These are phyloP conservation scores for Girardia tigrina DNA, from an alignment of 2,888 invertebrate genomes.

Conservation along the genomic window DNA sequence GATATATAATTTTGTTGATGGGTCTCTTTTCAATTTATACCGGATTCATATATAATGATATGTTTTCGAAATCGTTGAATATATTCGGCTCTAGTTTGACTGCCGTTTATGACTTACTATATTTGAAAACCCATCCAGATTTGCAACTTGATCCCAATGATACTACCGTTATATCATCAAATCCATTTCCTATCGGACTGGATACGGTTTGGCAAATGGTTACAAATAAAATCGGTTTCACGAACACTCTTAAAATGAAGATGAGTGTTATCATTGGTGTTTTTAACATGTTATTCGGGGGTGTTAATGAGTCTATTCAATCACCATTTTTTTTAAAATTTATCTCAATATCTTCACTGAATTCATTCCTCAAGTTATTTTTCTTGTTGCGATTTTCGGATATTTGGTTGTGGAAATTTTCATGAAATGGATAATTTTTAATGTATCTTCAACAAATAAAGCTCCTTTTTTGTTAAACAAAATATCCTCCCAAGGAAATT, in stretches of 20 bases:
- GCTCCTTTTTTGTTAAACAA: constrained; percentile 91
- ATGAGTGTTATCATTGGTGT: constrained; percentile 90
- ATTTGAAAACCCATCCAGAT: background rate
- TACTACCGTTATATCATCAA: constrained; percentile 38
- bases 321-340: constrained; percentile 64
- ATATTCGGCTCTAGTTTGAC: constrained; percentile 85
- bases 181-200: constrained; percentile 75
- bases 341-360: constrained; percentile 68
- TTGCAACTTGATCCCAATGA: constrained; percentile 34
- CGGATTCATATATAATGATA: constrained; percentile 89
- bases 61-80: constrained; percentile 91
- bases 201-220: constrained; percentile 62
- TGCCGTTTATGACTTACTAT: constrained; percentile 26
- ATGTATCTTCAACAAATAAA: constrained; percentile 54
- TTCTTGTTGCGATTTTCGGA: constrained; percentile 76
- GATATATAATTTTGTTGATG: constrained; percentile 93
- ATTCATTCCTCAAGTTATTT: constrained; percentile 87
- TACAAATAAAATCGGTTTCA: constrained; percentile 77
- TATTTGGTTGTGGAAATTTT: constrained; percentile 90
- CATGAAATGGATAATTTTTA: constrained; percentile 74
- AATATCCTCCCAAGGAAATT: no score
- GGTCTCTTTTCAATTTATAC: constrained; percentile 94
- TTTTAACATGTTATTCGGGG: constrained; percentile 90
- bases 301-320: constrained; percentile 97
- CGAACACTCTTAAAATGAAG: constrained; percentile 85